phyloP scores from a whole-genome alignment of 2,888 invertebrate genomes.

The Xanthia icteritia region DNA sequence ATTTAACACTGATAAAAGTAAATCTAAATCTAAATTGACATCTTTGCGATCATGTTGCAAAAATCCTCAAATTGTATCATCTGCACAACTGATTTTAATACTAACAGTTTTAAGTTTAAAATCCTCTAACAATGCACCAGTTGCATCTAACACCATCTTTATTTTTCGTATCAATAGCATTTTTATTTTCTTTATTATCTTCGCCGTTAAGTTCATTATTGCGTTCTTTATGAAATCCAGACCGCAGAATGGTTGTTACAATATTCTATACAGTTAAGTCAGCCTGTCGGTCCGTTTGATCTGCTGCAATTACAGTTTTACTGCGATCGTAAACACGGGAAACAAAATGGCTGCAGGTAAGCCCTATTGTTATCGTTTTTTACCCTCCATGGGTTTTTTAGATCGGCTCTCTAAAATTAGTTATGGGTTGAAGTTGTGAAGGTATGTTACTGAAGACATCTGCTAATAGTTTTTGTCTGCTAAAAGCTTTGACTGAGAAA shows the following conservation, averaged over 20 bases:
- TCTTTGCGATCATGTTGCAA: conserved; percentile 63
- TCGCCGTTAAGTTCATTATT: conserved; percentile 52
- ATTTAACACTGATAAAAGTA: conserved; percentile 41
- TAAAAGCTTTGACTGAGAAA: conserved; percentile 59
- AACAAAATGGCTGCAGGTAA: conserved; percentile 85
- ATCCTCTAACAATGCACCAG: conserved; percentile 43
- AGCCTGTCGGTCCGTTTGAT: conserved; percentile 84
- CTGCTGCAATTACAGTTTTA: conserved; percentile 88
- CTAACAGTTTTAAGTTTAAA: conserved; percentile 43
- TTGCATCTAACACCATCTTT: conserved; percentile 46
- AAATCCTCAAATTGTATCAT: conserved; percentile 44
- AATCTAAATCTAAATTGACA: conserved; percentile 67
- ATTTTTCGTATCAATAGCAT: conserved; percentile 29
- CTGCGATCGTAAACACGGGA: conserved; percentile 85
- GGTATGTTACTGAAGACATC: conserved; percentile 60
- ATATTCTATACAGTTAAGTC: conserved; percentile 71
- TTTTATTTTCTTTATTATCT: conserved; percentile 49
- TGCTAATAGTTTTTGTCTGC: conserved; percentile 61
- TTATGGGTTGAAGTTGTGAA: conserved; percentile 56
- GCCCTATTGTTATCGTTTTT: conserved; percentile 83
- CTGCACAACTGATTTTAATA: conserved; percentile 46
- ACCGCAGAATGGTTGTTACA: conserved; percentile 57
- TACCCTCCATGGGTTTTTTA: conserved; percentile 72
- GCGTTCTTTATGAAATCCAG: conserved; percentile 41
- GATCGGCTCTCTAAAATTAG: conserved; percentile 65